These are phyloP conservation scores for Pitta sordida DNA, from an alignment of 2,113 vertebrate genomes.

Conservation along the genomic window DNA sequence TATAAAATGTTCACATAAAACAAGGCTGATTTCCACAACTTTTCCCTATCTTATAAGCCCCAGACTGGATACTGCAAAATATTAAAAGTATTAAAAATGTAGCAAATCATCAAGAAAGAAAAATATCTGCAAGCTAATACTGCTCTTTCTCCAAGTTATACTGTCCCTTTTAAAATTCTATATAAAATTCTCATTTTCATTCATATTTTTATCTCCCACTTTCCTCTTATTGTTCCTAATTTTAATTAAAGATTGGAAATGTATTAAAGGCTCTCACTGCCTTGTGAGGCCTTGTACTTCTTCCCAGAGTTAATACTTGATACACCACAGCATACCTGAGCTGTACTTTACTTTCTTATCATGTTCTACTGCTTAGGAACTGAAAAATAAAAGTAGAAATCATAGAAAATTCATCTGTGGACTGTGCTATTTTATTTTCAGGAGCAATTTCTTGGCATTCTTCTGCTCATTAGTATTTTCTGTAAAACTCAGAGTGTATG, in stretches of 20 bases:
- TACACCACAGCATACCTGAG: background rate
- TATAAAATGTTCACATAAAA: background rate
- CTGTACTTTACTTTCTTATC: background rate
- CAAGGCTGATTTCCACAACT: slow-evolving; percentile 2
- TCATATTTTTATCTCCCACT: background rate
- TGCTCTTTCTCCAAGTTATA: background rate
- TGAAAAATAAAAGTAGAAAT: background rate
- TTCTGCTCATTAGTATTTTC: background rate
- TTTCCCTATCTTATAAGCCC: background rate
- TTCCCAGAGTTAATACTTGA: background rate
- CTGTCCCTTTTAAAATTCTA: background rate
- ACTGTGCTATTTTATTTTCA: background rate
- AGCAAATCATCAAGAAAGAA: background rate
- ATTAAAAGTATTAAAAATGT: background rate
- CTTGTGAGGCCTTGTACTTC: background rate
- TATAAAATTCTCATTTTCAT: background rate
- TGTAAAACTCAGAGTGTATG: background rate
- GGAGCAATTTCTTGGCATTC: background rate
- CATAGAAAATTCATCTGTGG: background rate
- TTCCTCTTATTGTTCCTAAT: background rate
- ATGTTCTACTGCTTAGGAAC: background rate
- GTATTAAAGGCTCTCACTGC: background rate
- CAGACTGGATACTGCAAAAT: background rate
- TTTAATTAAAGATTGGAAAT: background rate
- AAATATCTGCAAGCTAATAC: background rate